These are phyloP conservation scores for Paedocypris sp. DNA, from an alignment of 2,113 vertebrate genomes.

Conservation along the genomic window DNA sequence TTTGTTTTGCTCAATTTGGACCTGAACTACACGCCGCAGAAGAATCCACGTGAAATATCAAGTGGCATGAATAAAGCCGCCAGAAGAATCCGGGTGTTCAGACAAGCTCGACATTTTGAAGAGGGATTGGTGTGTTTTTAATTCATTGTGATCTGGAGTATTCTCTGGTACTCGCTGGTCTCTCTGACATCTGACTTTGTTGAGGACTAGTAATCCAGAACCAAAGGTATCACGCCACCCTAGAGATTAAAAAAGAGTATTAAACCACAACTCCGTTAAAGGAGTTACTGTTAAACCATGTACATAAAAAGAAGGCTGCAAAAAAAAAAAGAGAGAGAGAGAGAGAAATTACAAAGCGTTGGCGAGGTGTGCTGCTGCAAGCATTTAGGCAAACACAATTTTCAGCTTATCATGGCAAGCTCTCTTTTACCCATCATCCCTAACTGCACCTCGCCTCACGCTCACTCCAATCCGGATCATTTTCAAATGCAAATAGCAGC, in stretches of 20 bases:
- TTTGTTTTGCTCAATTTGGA: background rate
- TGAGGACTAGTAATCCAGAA: constrained; percentile 26
- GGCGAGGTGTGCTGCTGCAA: constrained; percentile 36
- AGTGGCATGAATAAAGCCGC: background rate
- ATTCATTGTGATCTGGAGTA: constrained; percentile 20
- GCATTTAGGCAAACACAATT: constrained; percentile 45
- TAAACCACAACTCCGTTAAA: constrained; percentile 28
- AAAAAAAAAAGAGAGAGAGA: constrained; percentile 29
- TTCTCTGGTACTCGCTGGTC: constrained; percentile 12
- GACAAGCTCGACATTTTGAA: background rate
- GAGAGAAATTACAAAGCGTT: constrained; percentile 36
- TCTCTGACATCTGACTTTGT: constrained; percentile 27
- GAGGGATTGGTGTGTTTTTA: constrained; percentile 8
- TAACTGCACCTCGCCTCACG: constrained; percentile 35
- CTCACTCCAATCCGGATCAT: constrained; percentile 43
- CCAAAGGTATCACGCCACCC: constrained; percentile 20
- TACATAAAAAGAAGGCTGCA: constrained; percentile 24
- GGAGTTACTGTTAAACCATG: constrained; percentile 24
- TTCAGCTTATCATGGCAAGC: constrained; percentile 38
- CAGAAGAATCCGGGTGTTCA: background rate
- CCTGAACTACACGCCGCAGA: background rate
- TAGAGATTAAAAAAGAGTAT: constrained; percentile 28
- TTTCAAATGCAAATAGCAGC: constrained; percentile 46
- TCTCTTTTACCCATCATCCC: constrained; percentile 40
- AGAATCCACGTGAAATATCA: background rate